phyloP scores from a whole-genome alignment of 2,113 vertebrate genomes.

The Corythaixoides concolor region DNA sequence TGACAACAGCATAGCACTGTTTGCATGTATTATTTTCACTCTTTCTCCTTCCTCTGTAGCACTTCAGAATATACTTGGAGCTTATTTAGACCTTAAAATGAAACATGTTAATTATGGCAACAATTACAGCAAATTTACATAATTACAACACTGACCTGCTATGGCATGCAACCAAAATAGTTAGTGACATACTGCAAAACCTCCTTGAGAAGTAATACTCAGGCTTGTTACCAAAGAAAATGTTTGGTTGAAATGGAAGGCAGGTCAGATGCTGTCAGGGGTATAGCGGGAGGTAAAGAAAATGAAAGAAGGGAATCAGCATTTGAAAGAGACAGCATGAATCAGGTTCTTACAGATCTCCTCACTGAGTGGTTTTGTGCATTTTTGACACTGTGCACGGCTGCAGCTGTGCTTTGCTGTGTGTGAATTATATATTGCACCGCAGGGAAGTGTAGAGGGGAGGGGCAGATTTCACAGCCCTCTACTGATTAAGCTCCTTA shows the following conservation, averaged over 20 bases:
- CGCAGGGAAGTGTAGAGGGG: background rate
- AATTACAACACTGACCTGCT: background rate
- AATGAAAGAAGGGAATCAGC: slow-evolving; percentile 1
- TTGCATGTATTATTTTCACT: background rate
- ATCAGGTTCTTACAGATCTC: background rate
- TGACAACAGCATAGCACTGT: background rate
- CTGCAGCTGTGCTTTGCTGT: background rate
- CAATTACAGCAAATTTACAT: slow-evolving; percentile 32
- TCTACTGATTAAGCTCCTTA: background rate
- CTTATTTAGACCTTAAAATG: slow-evolving; percentile 20
- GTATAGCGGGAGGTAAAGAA: background rate
- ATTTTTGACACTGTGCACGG: background rate
- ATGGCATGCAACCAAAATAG: background rate
- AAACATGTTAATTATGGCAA: slow-evolving; percentile 25
- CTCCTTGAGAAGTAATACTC: background rate
- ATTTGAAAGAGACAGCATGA: slow-evolving; percentile 23
- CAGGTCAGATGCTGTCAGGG: background rate
- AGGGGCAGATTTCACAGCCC: background rate
- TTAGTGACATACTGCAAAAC: background rate
- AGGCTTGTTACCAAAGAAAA: background rate
- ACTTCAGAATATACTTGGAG: background rate
- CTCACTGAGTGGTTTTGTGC: background rate
- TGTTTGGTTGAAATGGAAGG: background rate
- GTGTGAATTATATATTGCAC: background rate
- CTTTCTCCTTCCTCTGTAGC: background rate